Evolutionary conservation across 1,140 invertebrate species (phyloP).

Genomic region (Bombus polaris): DNA sequence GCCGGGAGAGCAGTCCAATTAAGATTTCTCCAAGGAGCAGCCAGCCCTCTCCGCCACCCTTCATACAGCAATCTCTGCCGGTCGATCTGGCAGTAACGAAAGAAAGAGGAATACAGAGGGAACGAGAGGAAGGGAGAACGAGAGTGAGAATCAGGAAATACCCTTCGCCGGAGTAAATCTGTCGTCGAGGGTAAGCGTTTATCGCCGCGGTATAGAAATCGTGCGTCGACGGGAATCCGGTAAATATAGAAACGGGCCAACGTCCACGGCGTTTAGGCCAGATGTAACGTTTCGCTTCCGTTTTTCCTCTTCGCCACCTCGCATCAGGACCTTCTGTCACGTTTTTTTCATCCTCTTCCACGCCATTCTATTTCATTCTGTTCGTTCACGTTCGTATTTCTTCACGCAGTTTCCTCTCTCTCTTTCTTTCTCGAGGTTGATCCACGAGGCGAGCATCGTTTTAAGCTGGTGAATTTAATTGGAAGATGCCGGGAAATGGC

Average conservation of each 20-base stretch:
- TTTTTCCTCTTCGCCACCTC: constrained; percentile 54
- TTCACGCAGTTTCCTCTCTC: background rate
- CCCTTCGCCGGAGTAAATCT: constrained; percentile 68
- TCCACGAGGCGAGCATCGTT: background rate
- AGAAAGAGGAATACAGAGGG: constrained; percentile 37
- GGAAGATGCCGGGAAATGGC: constrained; percentile 34
- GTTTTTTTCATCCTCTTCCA: background rate
- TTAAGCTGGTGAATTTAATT: constrained; percentile 63
- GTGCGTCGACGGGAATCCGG: constrained; percentile 64
- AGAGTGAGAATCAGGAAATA: constrained; percentile 53
- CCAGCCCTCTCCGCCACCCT: constrained; percentile 8
- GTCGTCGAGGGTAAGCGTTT: constrained; percentile 69
- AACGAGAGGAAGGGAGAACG: constrained; percentile 10
- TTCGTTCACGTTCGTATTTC: background rate
- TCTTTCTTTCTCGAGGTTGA: constrained; percentile 42
- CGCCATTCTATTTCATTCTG: background rate
- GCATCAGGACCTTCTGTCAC: constrained; percentile 13
- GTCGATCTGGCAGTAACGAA: constrained; percentile 52
- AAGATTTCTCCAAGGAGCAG: constrained; percentile 60
- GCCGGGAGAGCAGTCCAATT: constrained; percentile 62
- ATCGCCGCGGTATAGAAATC: constrained; percentile 68
- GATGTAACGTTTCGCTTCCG: constrained; percentile 78
- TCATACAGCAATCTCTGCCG: constrained; percentile 37
- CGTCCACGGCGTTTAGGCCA: constrained; percentile 68
- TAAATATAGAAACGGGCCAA: constrained; percentile 68